Base-by-base conservation (phyloP, 2,113 vertebrate genomes). In the Ardeotis arabs region DNA sequence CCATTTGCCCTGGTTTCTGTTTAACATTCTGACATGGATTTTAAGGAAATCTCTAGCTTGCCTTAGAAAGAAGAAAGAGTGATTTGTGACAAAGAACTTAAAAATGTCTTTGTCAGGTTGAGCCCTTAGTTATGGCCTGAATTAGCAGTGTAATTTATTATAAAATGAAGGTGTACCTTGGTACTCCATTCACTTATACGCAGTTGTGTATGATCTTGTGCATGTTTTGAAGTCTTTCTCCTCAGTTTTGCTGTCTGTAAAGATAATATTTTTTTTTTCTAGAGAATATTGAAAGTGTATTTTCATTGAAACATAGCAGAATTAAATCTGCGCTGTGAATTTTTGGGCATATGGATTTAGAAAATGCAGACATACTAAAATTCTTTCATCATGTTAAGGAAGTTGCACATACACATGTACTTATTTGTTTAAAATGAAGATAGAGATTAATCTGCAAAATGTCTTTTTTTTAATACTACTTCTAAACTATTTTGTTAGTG, bases 341-440 rank as follows among this genome's bases (percentile, higher is more conserved):
- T 83, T 88, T 29, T 83, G 29, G 69, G 35, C 12, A 4, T n/a
- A 11, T 55, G 16, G 56, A n/a, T 75, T 86, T 81, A 75, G 64
- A 41, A 53, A 84, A 84, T 44, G 23, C 52, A 76, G 44, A 31
- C 6, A 10, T 0, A 19, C 14, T 66, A 11, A 31, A 89, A 63
- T 74, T 60, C 35, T 67, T 86, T 14, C 7, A 20, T 72, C 7
- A 1, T 9, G 4, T 63, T 58, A 44, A 52, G 18, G 50, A 69
- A 68, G 19, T 37, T 62, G 69, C 56, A 44, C 16, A 3, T 41
- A 12, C 0, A 0, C 8, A 3, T 28, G 31, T 68, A 22, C 18
- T 53, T 87, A 18, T 7, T 81, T 67, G 6, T 55, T 55, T 59
- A 41, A 90, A 74, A 45, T 20, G 5, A 75, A 67, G 44, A 20